These are phyloP conservation scores for Camarhynchus parvulus DNA, from an alignment of 2,113 vertebrate species.

Conservation along the genomic window DNA sequence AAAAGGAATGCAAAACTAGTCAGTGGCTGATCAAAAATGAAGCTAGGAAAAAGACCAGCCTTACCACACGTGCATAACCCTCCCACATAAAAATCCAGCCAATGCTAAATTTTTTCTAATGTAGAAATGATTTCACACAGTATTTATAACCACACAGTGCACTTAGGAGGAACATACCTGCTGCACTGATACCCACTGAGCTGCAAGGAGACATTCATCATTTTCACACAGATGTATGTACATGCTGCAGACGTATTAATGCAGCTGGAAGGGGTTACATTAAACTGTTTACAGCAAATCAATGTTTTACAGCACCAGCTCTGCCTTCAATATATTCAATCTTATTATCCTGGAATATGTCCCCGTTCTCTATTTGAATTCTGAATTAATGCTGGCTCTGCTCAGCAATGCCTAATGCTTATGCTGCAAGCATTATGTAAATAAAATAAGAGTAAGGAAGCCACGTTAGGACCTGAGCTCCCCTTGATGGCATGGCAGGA, in stretches of 20 bases:
- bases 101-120: background rate
- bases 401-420: conserved; percentile 24
- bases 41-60: background rate
- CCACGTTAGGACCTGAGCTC: background rate
- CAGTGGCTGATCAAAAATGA: background rate
- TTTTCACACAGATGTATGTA: background rate
- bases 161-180: background rate
- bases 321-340: background rate
- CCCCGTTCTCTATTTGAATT: background rate
- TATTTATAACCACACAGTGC: background rate
- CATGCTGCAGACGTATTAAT: background rate
- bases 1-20: background rate
- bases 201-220: background rate
- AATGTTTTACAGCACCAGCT: conserved; percentile 5
- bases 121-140: background rate
- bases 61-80: background rate
- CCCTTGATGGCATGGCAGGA: background rate
- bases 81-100: background rate
- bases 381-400: background rate
- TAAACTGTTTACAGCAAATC: conserved; percentile 39
- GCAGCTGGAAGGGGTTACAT: conserved; percentile 18
- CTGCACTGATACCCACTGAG: background rate
- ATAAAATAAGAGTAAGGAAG: conserved; percentile 11
- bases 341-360: conserved; percentile 6
- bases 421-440: conserved; percentile 12